Evolutionary conservation across 2,113 vertebrate species (phyloP).

Genomic region (Sterrhoptilus dennistouni): DNA sequence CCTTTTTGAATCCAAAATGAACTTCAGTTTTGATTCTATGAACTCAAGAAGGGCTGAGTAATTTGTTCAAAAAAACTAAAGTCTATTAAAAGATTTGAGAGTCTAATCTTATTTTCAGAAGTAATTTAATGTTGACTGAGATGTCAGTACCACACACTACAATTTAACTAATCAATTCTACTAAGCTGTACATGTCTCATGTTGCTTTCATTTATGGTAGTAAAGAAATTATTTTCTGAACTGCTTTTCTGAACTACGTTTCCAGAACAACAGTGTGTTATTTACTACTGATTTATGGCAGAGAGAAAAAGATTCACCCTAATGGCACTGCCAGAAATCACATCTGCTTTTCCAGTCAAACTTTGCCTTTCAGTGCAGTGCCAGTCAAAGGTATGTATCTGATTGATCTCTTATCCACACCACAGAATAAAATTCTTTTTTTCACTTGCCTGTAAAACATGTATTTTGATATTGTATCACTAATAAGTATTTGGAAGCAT

Average conservation of each 20-base stretch:
- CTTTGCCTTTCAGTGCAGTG: not conserved
- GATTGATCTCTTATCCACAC: not conserved
- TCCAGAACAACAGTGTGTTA: not conserved
- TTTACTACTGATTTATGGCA: not conserved
- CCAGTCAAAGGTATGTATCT: not conserved
- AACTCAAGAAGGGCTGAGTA: not conserved
- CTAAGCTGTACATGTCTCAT: not conserved
- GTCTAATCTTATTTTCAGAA: not conserved
- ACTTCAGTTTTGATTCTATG: not conserved
- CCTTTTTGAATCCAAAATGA: not conserved
- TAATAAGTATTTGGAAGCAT: not conserved
- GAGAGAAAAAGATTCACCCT: not conserved
- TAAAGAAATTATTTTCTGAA: not conserved
- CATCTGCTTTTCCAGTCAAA: not conserved
- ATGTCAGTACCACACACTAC: not conserved
- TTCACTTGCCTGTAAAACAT: not conserved
- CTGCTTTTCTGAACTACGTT: not conserved
- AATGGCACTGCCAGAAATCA: not conserved
- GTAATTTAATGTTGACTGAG: not conserved
- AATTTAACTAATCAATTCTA: not conserved
- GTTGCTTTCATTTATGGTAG: not conserved
- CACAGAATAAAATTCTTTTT: not conserved
- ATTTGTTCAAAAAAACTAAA: not conserved
- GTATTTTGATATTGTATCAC: not conserved
- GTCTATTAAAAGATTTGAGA: not conserved